These are phyloP conservation scores for Cryptocephalus primarius DNA, from an alignment of 2,888 invertebrate species.

Conservation along the genomic window DNA sequence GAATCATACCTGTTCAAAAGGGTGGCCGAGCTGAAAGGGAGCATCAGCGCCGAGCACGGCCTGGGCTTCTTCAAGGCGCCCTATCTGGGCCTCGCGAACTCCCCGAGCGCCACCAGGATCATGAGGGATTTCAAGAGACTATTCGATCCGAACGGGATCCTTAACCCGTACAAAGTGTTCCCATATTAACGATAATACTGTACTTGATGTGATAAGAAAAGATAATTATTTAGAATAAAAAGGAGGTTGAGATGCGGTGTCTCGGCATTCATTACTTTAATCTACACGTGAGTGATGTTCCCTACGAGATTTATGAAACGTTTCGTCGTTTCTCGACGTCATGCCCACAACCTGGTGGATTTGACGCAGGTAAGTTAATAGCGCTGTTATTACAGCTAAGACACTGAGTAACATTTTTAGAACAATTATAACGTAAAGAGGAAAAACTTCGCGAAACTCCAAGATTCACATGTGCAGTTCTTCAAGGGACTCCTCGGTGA, in stretches of 20 bases:
- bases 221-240: too few relatives aligned
- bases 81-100: constrained; percentile 70
- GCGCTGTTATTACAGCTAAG: too few relatives aligned
- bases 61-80: constrained; percentile 79
- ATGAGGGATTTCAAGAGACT: constrained; percentile 77
- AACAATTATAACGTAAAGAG: constrained; percentile 41
- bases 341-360: too few relatives aligned
- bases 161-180: constrained; percentile 89
- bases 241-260: too few relatives aligned
- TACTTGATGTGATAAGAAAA: too few relatives aligned
- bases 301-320: too few relatives aligned
- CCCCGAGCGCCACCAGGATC: constrained; percentile 55
- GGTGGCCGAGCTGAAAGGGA: constrained; percentile 67
- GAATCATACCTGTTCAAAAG: constrained; percentile 87
- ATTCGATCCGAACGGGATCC: constrained; percentile 86
- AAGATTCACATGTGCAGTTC: constrained; percentile 48
- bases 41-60: constrained; percentile 94
- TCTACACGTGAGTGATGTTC: too few relatives aligned
- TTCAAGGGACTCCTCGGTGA: constrained; percentile 55
- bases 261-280: too few relatives aligned
- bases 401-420: too few relatives aligned
- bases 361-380: too few relatives aligned
- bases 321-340: too few relatives aligned
- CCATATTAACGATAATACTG: constrained; percentile 4
- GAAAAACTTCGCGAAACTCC: constrained; percentile 47